phyloP scores from a whole-genome alignment of 1,140 invertebrate species.

The Drosophila persimilis region DNA sequence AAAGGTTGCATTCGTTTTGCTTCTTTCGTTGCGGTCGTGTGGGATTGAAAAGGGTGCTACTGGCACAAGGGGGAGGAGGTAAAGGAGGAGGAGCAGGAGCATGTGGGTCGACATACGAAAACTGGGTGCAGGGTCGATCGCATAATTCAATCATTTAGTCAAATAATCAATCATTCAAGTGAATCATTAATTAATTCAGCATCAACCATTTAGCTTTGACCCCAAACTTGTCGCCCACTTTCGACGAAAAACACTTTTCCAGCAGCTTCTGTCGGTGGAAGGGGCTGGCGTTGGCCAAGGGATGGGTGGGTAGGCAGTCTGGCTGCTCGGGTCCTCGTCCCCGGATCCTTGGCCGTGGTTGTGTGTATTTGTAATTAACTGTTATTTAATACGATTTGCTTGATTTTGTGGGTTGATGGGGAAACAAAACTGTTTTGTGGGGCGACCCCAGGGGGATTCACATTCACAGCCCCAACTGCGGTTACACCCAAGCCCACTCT shows the following conservation, averaged over 20 bases:
- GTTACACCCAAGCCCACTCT: conserved; percentile 20
- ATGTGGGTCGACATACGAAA: no score
- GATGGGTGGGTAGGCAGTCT: no score
- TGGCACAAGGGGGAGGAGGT: no score
- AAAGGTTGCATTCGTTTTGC: conserved; percentile 52
- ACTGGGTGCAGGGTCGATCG: conserved; percentile 7
- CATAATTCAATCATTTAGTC: conserved; percentile 75
- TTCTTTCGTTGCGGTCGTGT: conserved; percentile 25
- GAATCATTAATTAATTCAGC: conserved; percentile 78
- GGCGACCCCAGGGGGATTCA: conserved; percentile 9
- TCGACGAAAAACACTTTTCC: no score
- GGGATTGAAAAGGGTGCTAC: no score
- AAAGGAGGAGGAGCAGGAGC: no score
- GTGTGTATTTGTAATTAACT: conserved; percentile 76
- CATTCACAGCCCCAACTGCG: conserved; percentile 19
- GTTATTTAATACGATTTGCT: conserved; percentile 79
- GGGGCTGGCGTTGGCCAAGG: no score
- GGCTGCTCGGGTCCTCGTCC: conserved; percentile 13
- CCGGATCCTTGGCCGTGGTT: conserved; percentile 11
- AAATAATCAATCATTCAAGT: conserved; percentile 79
- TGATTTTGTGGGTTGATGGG: conserved; percentile 51
- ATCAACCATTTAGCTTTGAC: conserved; percentile 71
- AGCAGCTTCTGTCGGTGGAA: no score
- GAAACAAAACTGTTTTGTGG: conserved; percentile 36
- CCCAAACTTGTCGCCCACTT: conserved; percentile 18